A percentile compares a stretch with the other conserved stretches of the same genome.
Evolutionary conservation across 2,888 invertebrate genomes (phyloP).

Genomic region (Lordiphosa andalusiaca): DNA sequence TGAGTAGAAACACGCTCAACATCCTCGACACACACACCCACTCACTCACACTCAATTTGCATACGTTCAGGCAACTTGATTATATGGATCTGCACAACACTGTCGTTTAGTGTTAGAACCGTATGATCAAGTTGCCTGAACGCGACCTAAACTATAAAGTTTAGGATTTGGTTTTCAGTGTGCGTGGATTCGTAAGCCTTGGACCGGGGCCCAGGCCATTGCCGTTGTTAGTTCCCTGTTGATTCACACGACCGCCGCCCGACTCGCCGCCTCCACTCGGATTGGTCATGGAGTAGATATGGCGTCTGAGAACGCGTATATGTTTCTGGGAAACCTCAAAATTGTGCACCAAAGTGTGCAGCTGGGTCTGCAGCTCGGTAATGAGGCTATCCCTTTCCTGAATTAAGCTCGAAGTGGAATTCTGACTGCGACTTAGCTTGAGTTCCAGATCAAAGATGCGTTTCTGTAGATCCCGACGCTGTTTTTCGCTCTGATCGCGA

Average conservation of each 20-base stretch:
- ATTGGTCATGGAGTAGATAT: slow-evolving; percentile 74
- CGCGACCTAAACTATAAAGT: background rate
- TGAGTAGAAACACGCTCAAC: background rate
- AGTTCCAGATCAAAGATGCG: slow-evolving; percentile 78
- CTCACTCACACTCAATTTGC: background rate
- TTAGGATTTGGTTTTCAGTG: slow-evolving; percentile 35
- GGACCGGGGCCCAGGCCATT: slow-evolving; percentile 15
- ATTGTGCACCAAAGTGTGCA: slow-evolving; percentile 77
- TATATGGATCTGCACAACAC: slow-evolving; percentile 21
- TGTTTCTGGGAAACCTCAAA: slow-evolving; percentile 80
- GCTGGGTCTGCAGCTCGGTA: slow-evolving; percentile 76
- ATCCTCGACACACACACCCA: background rate
- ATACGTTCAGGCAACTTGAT: slow-evolving; percentile 55
- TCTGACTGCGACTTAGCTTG: slow-evolving; percentile 78
- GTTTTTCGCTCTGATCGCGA: slow-evolving; percentile 77
- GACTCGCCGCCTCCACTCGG: slow-evolving; percentile 32
- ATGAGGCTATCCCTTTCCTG: slow-evolving; percentile 79
- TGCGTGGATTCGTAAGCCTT: slow-evolving; percentile 38
- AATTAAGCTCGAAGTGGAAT: slow-evolving; percentile 73
- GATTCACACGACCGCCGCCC: slow-evolving; percentile 12
- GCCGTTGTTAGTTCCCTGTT: background rate
- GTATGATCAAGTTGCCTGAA: slow-evolving; percentile 50
- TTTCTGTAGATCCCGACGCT: slow-evolving; percentile 75
- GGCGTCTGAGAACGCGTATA: slow-evolving; percentile 76
- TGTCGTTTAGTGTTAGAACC: slow-evolving; percentile 10